A percentile compares a stretch with the other conserved stretches of the same genome.
phyloP scores from a whole-genome alignment of 2,888 invertebrate genomes.

The Amiota mariae region DNA sequence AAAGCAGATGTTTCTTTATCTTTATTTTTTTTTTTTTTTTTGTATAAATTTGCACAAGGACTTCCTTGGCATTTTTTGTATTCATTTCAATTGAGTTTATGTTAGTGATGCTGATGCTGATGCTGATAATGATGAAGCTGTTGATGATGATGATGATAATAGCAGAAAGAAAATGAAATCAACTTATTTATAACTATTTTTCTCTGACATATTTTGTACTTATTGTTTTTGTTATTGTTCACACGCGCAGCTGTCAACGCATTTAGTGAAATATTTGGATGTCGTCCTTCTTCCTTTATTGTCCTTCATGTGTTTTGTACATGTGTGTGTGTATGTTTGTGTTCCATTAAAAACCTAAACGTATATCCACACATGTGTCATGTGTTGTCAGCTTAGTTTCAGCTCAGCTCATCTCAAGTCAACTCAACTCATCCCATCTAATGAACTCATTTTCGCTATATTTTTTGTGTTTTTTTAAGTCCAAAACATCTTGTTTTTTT shows the following conservation, averaged over 20 bases:
- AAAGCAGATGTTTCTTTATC: not conserved
- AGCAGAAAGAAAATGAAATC: not conserved
- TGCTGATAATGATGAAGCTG: not conserved
- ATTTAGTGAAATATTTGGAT: slow-evolving; percentile 27
- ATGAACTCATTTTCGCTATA: too few relatives aligned
- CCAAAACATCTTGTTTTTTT: too few relatives aligned
- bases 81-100: not conserved
- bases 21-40: not conserved
- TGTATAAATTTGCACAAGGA: not conserved
- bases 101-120: not conserved
- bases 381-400: slow-evolving; percentile 52
- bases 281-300: slow-evolving; percentile 17
- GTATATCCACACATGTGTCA: slow-evolving; percentile 40
- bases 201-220: not conserved
- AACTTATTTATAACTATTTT: slow-evolving; percentile 13
- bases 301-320: not conserved
- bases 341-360: not conserved
- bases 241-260: slow-evolving; percentile 32
- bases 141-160: slow-evolving; percentile 1
- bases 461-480: too few relatives aligned
- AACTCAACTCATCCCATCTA: not conserved
- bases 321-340: too few relatives aligned
- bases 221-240: too few relatives aligned
- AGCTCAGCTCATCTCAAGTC: too few relatives aligned
- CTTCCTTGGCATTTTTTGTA: not conserved